phyloP scores from a whole-genome alignment of 2,888 invertebrate genomes.

The Drosophila kanekoi region DNA sequence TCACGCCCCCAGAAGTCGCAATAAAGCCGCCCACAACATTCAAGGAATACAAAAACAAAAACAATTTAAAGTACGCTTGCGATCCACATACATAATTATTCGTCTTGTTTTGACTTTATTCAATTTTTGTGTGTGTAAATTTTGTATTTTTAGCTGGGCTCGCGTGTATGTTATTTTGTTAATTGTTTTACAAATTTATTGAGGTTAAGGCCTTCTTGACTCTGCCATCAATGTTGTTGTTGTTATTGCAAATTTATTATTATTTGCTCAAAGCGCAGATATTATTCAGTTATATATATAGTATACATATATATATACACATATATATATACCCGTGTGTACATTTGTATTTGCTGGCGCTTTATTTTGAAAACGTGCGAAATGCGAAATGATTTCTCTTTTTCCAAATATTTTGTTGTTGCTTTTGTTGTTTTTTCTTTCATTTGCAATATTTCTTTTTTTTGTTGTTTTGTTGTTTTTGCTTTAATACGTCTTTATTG shows the following conservation, averaged over 20 bases:
- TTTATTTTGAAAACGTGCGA: constrained; percentile 57
- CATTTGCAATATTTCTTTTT: constrained; percentile 14
- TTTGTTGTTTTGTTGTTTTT: constrained; percentile 4
- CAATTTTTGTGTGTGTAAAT: neutral
- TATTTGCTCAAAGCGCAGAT: constrained; percentile 38
- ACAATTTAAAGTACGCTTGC: constrained; percentile 4
- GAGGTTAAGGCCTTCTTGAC: constrained; percentile 71
- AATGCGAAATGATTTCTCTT: constrained; percentile 66
- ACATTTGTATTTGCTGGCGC: constrained; percentile 13
- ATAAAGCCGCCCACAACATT: constrained; percentile 3
- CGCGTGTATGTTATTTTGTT: constrained; percentile 40
- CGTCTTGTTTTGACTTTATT: constrained; percentile 8
- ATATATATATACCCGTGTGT: neutral
- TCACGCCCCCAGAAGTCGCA: constrained; percentile 22
- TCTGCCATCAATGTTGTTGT: constrained; percentile 37
- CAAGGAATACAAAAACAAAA: neutral
- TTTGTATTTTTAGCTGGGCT: constrained; percentile 45
- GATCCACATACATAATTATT: constrained; percentile 7
- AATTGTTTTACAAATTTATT: constrained; percentile 75
- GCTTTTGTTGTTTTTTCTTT: constrained; percentile 15
- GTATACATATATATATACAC: neutral
- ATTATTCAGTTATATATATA: constrained; percentile 14
- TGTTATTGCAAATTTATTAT: constrained; percentile 44
- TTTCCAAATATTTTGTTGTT: constrained; percentile 21
- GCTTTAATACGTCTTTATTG: constrained; percentile 16